A percentile compares a stretch with the other conserved stretches of the same genome.
phyloP scores from a whole-genome alignment of 1,140 invertebrate genomes.

The Harlomillsia oculata region DNA sequence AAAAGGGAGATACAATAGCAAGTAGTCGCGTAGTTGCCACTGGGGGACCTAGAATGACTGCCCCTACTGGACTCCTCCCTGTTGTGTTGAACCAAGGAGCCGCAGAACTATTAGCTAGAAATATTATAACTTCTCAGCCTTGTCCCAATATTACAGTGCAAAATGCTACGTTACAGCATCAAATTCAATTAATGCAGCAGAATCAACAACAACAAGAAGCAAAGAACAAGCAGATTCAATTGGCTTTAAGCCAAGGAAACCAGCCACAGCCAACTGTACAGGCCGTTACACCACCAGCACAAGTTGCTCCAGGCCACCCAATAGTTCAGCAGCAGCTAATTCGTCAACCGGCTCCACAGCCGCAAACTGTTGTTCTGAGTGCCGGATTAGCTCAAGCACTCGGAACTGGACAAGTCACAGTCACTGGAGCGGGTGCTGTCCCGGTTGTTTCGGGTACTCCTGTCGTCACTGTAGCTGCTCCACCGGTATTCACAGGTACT shows the following conservation, averaged over 20 bases:
- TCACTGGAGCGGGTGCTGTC: background rate
- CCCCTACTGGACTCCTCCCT: too few species aligned
- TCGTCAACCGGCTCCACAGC: background rate
- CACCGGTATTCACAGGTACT: background rate
- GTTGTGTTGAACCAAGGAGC: constrained; percentile 38
- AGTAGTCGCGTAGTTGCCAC: too few species aligned
- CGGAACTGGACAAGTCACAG: background rate
- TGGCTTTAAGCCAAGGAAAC: background rate
- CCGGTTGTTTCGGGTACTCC: background rate
- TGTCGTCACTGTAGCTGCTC: background rate
- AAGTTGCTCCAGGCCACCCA: constrained; percentile 54
- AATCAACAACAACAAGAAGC: background rate
- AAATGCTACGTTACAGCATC: constrained; percentile 11
- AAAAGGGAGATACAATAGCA: too few species aligned
- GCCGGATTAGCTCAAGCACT: constrained; percentile 23
- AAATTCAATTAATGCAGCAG: constrained; percentile 13
- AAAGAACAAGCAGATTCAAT: constrained; percentile 10
- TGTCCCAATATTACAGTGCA: too few species aligned
- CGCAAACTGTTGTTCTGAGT: constrained; percentile 21
- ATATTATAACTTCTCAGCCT: too few species aligned
- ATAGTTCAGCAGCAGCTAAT: constrained; percentile 53
- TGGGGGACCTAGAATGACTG: too few species aligned
- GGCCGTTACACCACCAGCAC: constrained; percentile 29
- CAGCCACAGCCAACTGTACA: background rate
- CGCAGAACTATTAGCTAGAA: constrained; percentile 25